A percentile compares a stretch with the other conserved stretches of the same genome.
phyloP scores from a whole-genome alignment of 2,113 vertebrate species.

The Epinephelus moara region DNA sequence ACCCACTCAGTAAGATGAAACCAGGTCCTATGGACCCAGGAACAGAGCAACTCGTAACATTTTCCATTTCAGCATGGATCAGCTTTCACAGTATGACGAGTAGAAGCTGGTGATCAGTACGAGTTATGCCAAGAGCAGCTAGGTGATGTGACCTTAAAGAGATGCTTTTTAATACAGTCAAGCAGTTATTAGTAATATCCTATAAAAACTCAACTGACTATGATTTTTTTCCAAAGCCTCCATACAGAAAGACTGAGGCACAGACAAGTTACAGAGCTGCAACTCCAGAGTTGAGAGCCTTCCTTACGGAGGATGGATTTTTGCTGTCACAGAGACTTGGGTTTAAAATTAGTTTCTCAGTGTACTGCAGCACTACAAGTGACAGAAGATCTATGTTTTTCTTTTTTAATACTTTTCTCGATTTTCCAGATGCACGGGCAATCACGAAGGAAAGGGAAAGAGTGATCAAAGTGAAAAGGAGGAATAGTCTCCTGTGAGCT shows the following conservation, averaged over 20 bases:
- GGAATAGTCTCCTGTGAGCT: not conserved
- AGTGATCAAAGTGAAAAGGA: not conserved
- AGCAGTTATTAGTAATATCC: not conserved
- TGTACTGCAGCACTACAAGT: not conserved
- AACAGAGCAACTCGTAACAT: not conserved
- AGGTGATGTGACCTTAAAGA: not conserved
- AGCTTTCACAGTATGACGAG: not conserved
- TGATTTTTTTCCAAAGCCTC: not conserved
- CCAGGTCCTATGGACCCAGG: slow-evolving; percentile 11
- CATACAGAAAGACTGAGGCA: not conserved
- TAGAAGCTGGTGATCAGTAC: not conserved
- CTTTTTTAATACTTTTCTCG: not conserved
- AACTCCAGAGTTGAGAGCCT: not conserved
- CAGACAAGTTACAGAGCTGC: not conserved
- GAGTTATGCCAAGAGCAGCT: not conserved
- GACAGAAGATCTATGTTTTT: not conserved
- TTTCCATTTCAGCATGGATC: not conserved
- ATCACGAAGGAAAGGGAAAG: not conserved
- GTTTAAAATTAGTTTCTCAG: not conserved
- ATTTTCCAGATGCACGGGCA: not conserved
- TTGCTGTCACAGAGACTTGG: not conserved
- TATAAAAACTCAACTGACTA: not conserved
- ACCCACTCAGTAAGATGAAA: slow-evolving; percentile 41
- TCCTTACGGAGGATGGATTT: not conserved
- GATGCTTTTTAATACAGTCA: not conserved